Evolutionary conservation across 2,888 invertebrate genomes (phyloP), one percentile per base, ranked within the genome.

Genomic region (Brassicogethes aeneus): DNA sequence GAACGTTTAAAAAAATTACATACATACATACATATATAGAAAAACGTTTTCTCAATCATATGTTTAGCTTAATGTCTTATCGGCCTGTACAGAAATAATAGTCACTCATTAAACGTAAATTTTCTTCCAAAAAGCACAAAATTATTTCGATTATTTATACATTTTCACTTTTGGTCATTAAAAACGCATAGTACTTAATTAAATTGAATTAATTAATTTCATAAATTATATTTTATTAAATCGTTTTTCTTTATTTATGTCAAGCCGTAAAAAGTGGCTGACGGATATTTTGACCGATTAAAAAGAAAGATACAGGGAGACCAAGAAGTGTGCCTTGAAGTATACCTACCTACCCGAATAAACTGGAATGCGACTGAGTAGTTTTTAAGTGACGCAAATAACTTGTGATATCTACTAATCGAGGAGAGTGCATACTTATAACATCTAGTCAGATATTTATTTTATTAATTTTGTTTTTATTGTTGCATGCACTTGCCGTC

Each of bases 371-470:
- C 23, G 23, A 23, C 23, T 23, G 23, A 23, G 10, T 23, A 23
- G 23, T 23, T 23, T 23, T 7, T 23, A 23, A 23, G 23, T 10
- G 5, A 23, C 5, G 23, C 23, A 23, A n/a, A 23, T 10, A 23
- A 23, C 10, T 23, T 23, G 23, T 23, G 23, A 23, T 23, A 23
- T 23, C 23, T 23, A 23, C 23, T 23, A 23, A 23, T 23, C 23
- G 10, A 23, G 23, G 36, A 32, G 41, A 40, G 40, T 42, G 42
- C 42, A 40, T 31, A 34, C 38, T 31, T 32, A 32, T 32, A 41
- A 41, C 32, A 40, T 47, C 47, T 47, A 47, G 45, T 47, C 47
- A 47, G 37, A 43, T 42, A 42, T 43, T 36, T 34, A 36, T 39
- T 36, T n/a, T n/a, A n/a, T n/a, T n/a, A n/a, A n/a, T n/a, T n/a